Base-by-base conservation (phyloP, 1,140 invertebrate species). In the Trachelipus rathkii region DNA sequence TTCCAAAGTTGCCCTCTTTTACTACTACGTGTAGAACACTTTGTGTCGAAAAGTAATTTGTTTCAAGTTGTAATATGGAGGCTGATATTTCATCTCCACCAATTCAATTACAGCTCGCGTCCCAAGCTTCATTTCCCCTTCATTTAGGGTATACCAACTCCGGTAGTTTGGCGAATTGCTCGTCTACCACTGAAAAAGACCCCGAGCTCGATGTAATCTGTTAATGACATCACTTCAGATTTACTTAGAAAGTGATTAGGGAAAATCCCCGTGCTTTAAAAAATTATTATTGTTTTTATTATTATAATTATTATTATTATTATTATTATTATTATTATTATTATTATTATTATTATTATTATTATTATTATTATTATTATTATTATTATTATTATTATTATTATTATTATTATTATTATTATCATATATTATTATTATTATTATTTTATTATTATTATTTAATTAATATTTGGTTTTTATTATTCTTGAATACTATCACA, bases 61-160 rank as follows among this genome's bases (percentile, higher is more conserved):
- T 60, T 60, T 60, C 19, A 60, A 60, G 50, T 60, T 60, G 50
- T 60, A 60, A 60, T 60, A 60, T 60, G 50, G 50, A 60, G 50
- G 50, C 19, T 60, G 50, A 60, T 60, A 15, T 60, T 60, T 60
- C 50, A 60, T 60, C 19, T 60, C 1, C 50, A 3, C 11, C 11
- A 19, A 60, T 60, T 60, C 50, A 60, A 60, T 60, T 60, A 60
- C 50, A 60, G 50, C 8, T 2, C 50, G 50, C 50, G 50, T 60
- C 50, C 50, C 11, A 15, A 13, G 50, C 50, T 60, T 19, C 50
- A 60, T 60, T 60, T 60, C 50, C 50, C 50, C 19, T 60, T 13
- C 50, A 60, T 60, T 60, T 60, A 60, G 11, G 50, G 8, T 60
- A 19, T 60, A 60, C 19, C 11, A 60, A 60, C 50, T 60, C 50